Base-by-base conservation (phyloP, 2,888 invertebrate genomes). In the Lordiphosa fenestrarum region DNA sequence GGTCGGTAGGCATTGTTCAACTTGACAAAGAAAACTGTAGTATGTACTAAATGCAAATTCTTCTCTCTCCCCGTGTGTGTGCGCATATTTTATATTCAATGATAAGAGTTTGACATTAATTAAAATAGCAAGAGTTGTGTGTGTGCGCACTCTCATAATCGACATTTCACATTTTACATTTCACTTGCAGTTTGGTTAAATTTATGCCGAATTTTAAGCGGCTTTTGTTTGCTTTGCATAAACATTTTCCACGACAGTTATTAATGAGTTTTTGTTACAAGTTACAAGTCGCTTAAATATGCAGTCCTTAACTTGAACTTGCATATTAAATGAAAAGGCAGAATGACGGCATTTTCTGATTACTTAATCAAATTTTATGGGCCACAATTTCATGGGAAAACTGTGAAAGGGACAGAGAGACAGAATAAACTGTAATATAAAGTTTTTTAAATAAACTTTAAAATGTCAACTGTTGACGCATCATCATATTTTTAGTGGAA, bases 301-400 rank as follows among this genome's bases (percentile, higher is more conserved):
- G 69, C 75, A 77, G 57, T 53, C 66, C 58, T 44, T 53, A 63
- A 71, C 60, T 66, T 77, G 63, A 74, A 69, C 71, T 71, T 82
- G 78, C 82, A 76, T 76, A 78, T 67, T 82, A 71, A 69, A 76
- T 76, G 64, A 30, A n/a, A n/a, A 10, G 5, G 46, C 19, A 37
- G 47, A 59, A 39, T 55, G 60, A 42, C 47, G 70, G 73, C 78
- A 80, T 80, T 30, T 76, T 74, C 60, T 77, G 77, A 75, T 76
- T 71, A 74, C 78, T 82, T 82, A 78, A 82, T 75, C 82, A 71
- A 78, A 71, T 77, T 66, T 71, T 55, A 70, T 50, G 65, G 71
- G 67, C 65, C 47, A 57, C 37, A 33, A 41, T 54, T 54, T 54
- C 55, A 56, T 25, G 56, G 46, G 2, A 30, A 56, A 57, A 21